phyloP scores from a whole-genome alignment of 2,888 invertebrate species.

The Lasioglossum pauxillum region DNA sequence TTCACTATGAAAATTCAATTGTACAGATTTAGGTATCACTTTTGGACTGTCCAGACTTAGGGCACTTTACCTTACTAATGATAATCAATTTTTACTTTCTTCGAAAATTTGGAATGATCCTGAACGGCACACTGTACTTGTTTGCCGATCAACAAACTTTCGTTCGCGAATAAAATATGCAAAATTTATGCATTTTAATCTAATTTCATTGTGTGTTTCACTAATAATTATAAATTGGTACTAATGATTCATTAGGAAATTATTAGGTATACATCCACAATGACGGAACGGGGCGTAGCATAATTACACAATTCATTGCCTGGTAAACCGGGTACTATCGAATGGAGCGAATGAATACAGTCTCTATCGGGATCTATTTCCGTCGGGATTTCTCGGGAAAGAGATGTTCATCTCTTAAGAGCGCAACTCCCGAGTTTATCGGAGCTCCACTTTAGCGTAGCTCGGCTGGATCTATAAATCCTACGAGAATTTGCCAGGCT shows the following conservation, averaged over 20 bases:
- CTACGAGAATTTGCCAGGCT: slow-evolving; percentile 31
- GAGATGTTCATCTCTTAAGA: background rate
- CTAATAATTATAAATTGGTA: background rate
- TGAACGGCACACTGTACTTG: background rate
- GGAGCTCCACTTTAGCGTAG: slow-evolving; percentile 8
- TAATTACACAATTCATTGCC: background rate
- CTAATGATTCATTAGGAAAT: background rate
- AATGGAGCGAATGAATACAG: background rate
- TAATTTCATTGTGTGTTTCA: background rate
- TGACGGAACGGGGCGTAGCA: background rate
- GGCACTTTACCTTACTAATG: too few species aligned
- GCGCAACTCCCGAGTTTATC: background rate
- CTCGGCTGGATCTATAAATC: slow-evolving; percentile 34
- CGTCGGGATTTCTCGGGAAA: too few species aligned
- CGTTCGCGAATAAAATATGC: background rate
- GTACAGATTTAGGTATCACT: too few species aligned
- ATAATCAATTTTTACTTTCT: too few species aligned
- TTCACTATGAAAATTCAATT: too few species aligned
- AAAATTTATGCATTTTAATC: background rate
- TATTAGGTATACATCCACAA: background rate
- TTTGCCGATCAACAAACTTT: background rate
- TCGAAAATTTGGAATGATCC: background rate
- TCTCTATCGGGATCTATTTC: background rate
- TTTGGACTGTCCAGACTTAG: too few species aligned
- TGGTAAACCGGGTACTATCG: background rate